phyloP scores from a whole-genome alignment of 2,797 vertebrate genomes.

The Phataginus tetradactyla region DNA sequence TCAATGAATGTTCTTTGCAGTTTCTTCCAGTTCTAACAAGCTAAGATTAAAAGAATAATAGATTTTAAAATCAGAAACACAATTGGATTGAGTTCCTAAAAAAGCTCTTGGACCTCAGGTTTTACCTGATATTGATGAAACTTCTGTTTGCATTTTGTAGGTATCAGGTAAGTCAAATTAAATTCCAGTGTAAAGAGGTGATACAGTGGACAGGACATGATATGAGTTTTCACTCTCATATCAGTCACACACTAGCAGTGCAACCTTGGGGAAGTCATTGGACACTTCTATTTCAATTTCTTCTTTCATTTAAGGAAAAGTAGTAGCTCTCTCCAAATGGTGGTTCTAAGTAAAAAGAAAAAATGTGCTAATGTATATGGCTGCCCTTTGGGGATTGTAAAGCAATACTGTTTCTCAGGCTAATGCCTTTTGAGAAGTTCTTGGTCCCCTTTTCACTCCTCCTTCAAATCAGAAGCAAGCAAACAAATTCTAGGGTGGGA shows the following conservation, averaged over 20 bases:
- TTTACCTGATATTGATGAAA: not conserved
- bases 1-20: not conserved
- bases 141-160: not conserved
- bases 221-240: not conserved
- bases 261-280: not conserved
- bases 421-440: not conserved
- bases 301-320: constrained; percentile 43
- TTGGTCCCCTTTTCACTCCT: not conserved
- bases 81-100: not conserved
- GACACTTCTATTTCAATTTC: not conserved
- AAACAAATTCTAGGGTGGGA: constrained; percentile 1
- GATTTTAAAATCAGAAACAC: not conserved
- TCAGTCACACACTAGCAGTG: not conserved
- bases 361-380: not conserved
- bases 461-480: constrained; percentile 52
- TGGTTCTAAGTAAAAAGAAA: not conserved
- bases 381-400: not conserved
- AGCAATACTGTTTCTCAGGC: not conserved
- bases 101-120: not conserved
- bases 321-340: not conserved
- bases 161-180: not conserved
- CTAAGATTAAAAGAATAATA: not conserved
- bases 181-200: not conserved
- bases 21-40: not conserved
- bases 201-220: not conserved